These are phyloP conservation scores for Chaenogobius annularis DNA, from an alignment of 2,113 vertebrate species.

Conservation along the genomic window DNA sequence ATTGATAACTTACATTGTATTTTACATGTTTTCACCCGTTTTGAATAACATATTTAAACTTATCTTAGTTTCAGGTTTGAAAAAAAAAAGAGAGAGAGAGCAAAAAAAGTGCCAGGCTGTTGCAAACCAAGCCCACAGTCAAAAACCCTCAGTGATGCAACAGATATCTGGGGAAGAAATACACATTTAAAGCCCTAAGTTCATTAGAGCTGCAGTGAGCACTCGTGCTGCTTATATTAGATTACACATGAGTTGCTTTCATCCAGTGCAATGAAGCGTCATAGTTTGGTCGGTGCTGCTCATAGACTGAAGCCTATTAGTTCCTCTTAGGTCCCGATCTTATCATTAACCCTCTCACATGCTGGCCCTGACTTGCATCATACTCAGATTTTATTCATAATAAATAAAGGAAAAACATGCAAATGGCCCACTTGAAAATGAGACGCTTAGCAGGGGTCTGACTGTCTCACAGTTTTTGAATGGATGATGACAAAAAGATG, in stretches of 20 bases:
- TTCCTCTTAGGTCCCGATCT: conserved; percentile 55
- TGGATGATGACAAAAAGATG: conserved; percentile 59
- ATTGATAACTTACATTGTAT: background rate
- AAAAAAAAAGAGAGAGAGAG: too few relatives aligned
- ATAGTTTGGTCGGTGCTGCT: conserved; percentile 48
- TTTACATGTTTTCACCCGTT: background rate
- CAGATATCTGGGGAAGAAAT: conserved; percentile 23
- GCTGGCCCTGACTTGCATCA: conserved; percentile 63
- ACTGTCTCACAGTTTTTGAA: conserved; percentile 32
- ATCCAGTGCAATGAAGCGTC: conserved; percentile 60
- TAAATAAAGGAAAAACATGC: conserved; percentile 60
- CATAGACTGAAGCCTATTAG: conserved; percentile 67
- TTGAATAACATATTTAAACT: background rate
- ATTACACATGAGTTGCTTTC: conserved; percentile 57
- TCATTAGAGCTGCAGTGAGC: background rate
- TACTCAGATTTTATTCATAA: conserved; percentile 60
- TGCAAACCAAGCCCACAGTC: conserved; percentile 30
- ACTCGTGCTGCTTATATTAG: conserved; percentile 8
- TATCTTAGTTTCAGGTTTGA: background rate
- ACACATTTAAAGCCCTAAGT: conserved; percentile 35
- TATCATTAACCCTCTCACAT: conserved; percentile 62
- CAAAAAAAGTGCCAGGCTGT: background rate
- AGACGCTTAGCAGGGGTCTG: conserved; percentile 34
- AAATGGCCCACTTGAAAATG: conserved; percentile 37
- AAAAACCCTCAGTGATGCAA: conserved; percentile 60